A percentile compares a stretch with the other conserved stretches of the same genome.
Conservation (phyloP, 2,113 vertebrate genomes). For the Numenius arquata region DNA sequence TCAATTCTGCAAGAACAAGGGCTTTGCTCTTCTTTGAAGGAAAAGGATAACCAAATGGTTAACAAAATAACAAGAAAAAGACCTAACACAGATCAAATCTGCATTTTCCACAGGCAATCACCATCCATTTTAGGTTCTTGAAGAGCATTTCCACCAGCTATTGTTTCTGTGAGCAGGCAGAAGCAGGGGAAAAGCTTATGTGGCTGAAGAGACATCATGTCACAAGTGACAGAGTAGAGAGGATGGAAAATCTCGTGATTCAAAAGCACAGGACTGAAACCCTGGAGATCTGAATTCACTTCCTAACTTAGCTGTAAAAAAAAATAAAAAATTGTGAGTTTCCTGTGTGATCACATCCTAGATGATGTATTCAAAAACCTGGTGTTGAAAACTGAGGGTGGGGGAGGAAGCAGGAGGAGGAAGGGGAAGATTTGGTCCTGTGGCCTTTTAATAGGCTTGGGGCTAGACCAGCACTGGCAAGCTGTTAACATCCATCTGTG, state of each 20-base stretch:
- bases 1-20: background rate
- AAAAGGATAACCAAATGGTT: background rate
- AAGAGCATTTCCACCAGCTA: slow-evolving; percentile 18
- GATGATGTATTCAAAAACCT: slow-evolving; percentile 28
- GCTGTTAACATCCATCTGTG: background rate
- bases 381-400: slow-evolving; percentile 33
- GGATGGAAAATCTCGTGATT: background rate
- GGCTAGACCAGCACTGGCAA: background rate
- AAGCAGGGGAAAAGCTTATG: background rate
- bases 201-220: background rate
- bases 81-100: background rate
- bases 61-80: slow-evolving; percentile 10
- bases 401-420: slow-evolving; percentile 41
- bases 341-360: slow-evolving; percentile 57
- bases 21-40: background rate
- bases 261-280: slow-evolving; percentile 19
- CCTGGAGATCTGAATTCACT: slow-evolving; percentile 36
- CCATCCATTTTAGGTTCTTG: background rate
- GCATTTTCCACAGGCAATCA: background rate
- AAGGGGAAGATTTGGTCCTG: slow-evolving; percentile 1
- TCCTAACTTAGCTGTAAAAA: background rate
- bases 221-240: background rate
- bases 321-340: background rate
- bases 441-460: background rate
- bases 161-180: background rate